Evolutionary conservation across 1,140 invertebrate species (phyloP), one percentile per base, ranked within the genome.

Genomic region (Apis florea): DNA sequence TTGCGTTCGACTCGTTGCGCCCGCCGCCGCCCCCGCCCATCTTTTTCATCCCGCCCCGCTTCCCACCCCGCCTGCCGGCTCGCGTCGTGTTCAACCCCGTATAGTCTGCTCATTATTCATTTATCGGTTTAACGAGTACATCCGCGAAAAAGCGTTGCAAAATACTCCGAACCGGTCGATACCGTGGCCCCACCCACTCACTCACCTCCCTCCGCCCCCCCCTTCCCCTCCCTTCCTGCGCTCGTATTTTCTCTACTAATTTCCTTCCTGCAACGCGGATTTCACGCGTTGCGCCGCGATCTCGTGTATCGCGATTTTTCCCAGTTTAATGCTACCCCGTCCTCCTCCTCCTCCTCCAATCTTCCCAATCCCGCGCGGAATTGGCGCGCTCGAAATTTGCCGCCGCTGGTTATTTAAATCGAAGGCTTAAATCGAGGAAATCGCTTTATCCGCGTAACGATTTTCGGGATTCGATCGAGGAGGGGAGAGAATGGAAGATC

Each of bases 91-190:
- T 77, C 83, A 75, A 79, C 85, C 80, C 75, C 82, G 73, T 88
- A 83, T 84, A 83, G 85, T 85, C 78, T 88, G 89, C 89, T 90
- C 90, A 90, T 90, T 90, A 90, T 90, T 90, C 89, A 90, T 90
- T 90, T 90, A 90, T 88, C 90, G 85, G 86, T 90, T 90, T 90
- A 90, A 90, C 87, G 88, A 90, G 90, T 87, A 88, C 85, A 84
- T 89, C 86, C 87, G 89, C 81, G 86, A 90, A 89, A 90, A 89
- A 90, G 82, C 89, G 82, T 83, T 84, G 85, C 86, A 79, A 87
- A 88, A 88, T 88, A 88, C 85, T 6, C 85, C 74, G 82, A 85
- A 15, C 80, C 64, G 80, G 85, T 86, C 85, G 85, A 86, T 86
- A 86, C 71, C 80, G 21, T 58, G 72, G 67, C 66, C 31, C 56